Evolutionary conservation across 2,797 vertebrate species (phyloP).

Genomic region (Ambastaia sidthimunki): DNA sequence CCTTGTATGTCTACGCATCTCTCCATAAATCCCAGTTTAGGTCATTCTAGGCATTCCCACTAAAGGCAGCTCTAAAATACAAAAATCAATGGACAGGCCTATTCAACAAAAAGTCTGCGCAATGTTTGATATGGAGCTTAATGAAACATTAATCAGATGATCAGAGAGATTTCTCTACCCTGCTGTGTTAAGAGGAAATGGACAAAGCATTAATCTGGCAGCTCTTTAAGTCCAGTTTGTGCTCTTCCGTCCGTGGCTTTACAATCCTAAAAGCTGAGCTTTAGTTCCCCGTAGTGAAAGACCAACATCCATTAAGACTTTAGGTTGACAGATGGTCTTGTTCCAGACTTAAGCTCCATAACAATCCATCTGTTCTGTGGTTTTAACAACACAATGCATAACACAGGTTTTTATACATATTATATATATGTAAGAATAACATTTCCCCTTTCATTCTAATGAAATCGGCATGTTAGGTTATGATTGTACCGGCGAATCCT

Average conservation of each 20-base stretch:
- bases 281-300: slow-evolving; percentile 66
- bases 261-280: slow-evolving; percentile 70
- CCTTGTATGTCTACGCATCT: neutral
- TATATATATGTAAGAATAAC: neutral
- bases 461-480: neutral
- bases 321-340: slow-evolving; percentile 52
- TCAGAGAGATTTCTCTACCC: slow-evolving; percentile 37
- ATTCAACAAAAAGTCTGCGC: neutral
- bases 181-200: slow-evolving; percentile 45
- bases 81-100: neutral
- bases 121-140: slow-evolving; percentile 5
- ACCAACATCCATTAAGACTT: slow-evolving; percentile 47
- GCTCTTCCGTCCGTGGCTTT: slow-evolving; percentile 61
- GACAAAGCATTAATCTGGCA: slow-evolving; percentile 56
- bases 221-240: slow-evolving; percentile 49
- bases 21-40: neutral
- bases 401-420: neutral
- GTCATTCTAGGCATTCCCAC: no score
- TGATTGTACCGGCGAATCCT: neutral
- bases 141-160: slow-evolving; percentile 36
- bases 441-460: neutral
- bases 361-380: neutral
- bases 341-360: slow-evolving; percentile 43
- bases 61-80: neutral
- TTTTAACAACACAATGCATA: neutral